Evolutionary conservation across 2,113 vertebrate genomes (phyloP).

Genomic region (Lates calcarifer): DNA sequence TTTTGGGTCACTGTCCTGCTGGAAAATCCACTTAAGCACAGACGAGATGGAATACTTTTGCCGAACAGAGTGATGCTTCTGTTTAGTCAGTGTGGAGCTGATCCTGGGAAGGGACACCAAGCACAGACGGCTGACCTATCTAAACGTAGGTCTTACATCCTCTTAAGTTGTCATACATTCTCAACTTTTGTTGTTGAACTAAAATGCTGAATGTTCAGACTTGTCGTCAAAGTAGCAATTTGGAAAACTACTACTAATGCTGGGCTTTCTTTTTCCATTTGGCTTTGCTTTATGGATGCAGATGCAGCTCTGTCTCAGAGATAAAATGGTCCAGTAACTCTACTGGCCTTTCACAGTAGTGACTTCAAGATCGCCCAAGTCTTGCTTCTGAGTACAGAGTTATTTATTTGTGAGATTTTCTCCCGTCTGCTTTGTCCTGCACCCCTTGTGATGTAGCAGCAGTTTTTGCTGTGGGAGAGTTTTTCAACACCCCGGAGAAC

Average conservation of each 20-base stretch:
- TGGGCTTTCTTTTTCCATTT: background rate
- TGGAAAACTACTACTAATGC: background rate
- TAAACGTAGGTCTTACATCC: background rate
- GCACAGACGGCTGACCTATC: background rate
- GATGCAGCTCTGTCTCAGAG: background rate
- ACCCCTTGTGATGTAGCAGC: slow-evolving; percentile 34
- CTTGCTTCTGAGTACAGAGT: slow-evolving; percentile 4
- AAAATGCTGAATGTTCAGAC: background rate
- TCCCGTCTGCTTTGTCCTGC: slow-evolving; percentile 15
- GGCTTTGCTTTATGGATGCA: background rate
- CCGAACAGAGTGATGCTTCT: slow-evolving; percentile 9
- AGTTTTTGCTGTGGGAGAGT: slow-evolving; percentile 51
- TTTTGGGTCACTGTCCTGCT: background rate
- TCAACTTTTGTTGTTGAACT: background rate
- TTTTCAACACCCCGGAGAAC: slow-evolving; percentile 51
- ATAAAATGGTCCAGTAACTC: slow-evolving; percentile 1
- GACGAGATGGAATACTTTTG: slow-evolving; percentile 13
- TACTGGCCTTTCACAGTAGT: background rate
- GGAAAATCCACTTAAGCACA: slow-evolving; percentile 37
- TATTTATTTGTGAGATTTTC: slow-evolving; percentile 15
- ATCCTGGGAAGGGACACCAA: background rate
- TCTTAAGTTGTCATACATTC: background rate
- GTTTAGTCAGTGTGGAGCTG: background rate
- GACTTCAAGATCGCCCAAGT: slow-evolving; percentile 4
- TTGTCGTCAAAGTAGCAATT: background rate